A percentile compares a stretch with the other conserved stretches of the same genome.
Evolutionary conservation across 2,888 invertebrate genomes (phyloP).

Genomic region (Cheilosia grossa): DNA sequence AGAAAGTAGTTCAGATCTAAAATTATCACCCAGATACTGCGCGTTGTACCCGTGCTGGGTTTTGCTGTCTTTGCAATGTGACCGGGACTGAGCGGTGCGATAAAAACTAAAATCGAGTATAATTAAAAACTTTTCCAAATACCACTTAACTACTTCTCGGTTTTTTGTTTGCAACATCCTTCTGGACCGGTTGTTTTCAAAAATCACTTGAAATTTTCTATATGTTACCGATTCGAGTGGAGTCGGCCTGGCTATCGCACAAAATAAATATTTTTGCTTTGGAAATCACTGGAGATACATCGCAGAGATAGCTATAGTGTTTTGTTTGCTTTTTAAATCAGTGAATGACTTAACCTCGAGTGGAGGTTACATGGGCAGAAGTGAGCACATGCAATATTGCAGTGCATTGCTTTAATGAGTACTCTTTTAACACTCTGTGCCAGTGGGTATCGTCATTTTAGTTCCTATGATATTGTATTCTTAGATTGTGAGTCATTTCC

Average conservation of each 20-base stretch:
- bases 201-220: background rate
- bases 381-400: constrained; percentile 2
- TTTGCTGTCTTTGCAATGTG: background rate
- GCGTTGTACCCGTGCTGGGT: too few relatives aligned
- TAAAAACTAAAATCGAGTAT: background rate
- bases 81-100: background rate
- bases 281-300: background rate
- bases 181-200: background rate
- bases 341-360: constrained; percentile 6
- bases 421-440: background rate
- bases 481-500: too few relatives aligned
- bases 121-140: background rate
- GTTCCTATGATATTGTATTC: too few relatives aligned
- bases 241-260: background rate
- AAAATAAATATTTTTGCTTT: constrained; percentile 1
- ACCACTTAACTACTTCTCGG: background rate
- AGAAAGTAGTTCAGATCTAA: constrained; percentile 14
- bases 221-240: background rate
- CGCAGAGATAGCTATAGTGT: background rate
- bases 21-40: constrained; percentile 8
- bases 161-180: background rate
- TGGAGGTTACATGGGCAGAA: background rate
- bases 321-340: constrained; percentile 2
- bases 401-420: background rate
- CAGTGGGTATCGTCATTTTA: too few relatives aligned